A percentile compares a stretch with the other conserved stretches of the same genome.
phyloP scores from a whole-genome alignment of 2,888 invertebrate genomes.

The Platycheirus albimanus region DNA sequence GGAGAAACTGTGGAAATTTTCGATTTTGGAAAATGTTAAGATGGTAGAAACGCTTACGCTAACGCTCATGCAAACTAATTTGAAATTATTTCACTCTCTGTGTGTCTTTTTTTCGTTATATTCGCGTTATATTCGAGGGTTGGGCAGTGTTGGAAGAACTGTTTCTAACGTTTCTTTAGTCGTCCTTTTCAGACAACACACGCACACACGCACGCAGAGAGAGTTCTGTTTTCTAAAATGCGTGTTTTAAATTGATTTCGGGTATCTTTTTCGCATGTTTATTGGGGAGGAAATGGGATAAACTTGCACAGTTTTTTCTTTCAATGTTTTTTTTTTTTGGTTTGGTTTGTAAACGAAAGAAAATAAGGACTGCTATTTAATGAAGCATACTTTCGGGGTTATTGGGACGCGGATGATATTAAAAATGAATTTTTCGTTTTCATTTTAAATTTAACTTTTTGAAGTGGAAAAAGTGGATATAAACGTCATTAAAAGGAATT shows the following conservation, averaged over 20 bases:
- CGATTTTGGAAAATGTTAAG: conserved; percentile 46
- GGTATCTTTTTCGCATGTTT: conserved; percentile 62
- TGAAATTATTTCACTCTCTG: conserved; percentile 55
- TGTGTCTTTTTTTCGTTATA: neutral
- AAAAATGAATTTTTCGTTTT: conserved; percentile 66
- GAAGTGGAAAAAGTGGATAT: conserved; percentile 39
- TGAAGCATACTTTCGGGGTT: conserved; percentile 65
- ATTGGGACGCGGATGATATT: conserved; percentile 57
- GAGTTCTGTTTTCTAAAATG: conserved; percentile 51
- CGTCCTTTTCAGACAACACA: neutral
- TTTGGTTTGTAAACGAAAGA: neutral
- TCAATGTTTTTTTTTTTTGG: neutral
- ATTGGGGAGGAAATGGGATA: conserved; percentile 46
- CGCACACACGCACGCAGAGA: neutral
- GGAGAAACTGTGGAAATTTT: conserved; percentile 34
- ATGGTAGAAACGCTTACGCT: conserved; percentile 41
- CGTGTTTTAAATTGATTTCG: conserved; percentile 67
- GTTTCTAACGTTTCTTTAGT: neutral
- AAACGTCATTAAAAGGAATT: conserved; percentile 36
- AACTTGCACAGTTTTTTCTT: conserved; percentile 6
- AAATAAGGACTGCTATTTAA: conserved; percentile 61
- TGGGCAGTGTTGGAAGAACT: neutral
- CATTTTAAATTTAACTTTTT: conserved; percentile 53
- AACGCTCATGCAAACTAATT: conserved; percentile 59
- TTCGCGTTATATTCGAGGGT: neutral